Evolutionary conservation across 1,140 invertebrate species (phyloP).

Genomic region (Conus ventricosus): DNA sequence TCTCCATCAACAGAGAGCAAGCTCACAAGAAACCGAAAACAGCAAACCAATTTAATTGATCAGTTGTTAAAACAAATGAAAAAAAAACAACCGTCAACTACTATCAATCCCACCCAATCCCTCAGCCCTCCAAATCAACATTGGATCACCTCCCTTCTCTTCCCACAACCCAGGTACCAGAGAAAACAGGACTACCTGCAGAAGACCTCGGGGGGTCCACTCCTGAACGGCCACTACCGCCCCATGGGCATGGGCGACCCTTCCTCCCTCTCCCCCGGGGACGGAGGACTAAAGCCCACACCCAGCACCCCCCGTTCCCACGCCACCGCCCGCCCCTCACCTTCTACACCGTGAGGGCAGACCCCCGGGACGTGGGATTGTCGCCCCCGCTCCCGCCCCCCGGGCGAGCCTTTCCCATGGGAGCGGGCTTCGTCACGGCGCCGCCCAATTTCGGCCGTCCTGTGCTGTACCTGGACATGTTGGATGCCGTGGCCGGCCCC

Average conservation of each 20-base stretch:
- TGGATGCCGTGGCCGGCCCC: background rate
- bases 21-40: too few species aligned
- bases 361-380: conserved; percentile 30
- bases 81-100: too few species aligned
- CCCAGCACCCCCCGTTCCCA: conserved; percentile 25
- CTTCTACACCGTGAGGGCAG: conserved; percentile 44
- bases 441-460: conserved; percentile 39
- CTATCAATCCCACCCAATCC: too few species aligned
- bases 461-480: conserved; percentile 43
- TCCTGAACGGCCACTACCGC: conserved; percentile 24
- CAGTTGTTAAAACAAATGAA: too few species aligned
- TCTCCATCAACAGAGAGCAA: too few species aligned
- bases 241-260: background rate
- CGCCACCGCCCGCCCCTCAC: conserved; percentile 39
- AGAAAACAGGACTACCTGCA: background rate
- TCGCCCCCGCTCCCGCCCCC: background rate
- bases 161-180: background rate
- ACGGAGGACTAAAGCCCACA: conserved; percentile 33
- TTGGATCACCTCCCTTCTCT: too few species aligned
- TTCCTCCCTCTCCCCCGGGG: background rate
- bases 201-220: background rate
- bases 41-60: too few species aligned
- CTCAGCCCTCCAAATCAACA: too few species aligned
- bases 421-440: background rate
- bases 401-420: background rate